Base-by-base conservation (phyloP, 2,888 invertebrate species). In the Amblyjoppa fuscipennis region DNA sequence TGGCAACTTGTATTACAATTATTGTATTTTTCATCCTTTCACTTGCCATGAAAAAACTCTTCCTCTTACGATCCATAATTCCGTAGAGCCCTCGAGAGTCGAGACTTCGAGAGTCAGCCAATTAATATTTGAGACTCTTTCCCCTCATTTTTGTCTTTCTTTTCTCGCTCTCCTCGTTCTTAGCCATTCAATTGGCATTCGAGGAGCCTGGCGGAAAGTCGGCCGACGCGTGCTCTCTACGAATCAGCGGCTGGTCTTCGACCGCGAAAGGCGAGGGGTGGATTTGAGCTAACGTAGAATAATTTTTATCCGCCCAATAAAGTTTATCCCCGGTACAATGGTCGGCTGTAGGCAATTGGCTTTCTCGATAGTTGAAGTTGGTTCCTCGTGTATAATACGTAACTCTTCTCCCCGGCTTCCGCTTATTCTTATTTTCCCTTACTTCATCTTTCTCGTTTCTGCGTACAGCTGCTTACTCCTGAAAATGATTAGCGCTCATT, bases 231-330 rank as follows among this genome's bases (percentile, higher is more conserved):
- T 45, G 56, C 59, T n/a, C 64, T 64, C 45, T 20, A 20, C 49
- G n/a, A 49, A 78, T 69, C 68, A 13, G 59, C 64, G 28, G 2
- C 28, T 64, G 51, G 68, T 56, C 59, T 68, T 28, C 34, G n/a
- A 45, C 41, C 70, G 7, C 34, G 49, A 75, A 53, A 16, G 59
- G 20, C 70, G 11, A 80, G 59, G 59, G 66, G 71, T 66, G 53
- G 64, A 56, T 66, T 75, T 20, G 25, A 61, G 69, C 68, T 61
- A 38, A 41, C 74, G 34, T 74, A 38, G 81, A 86, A 90, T 89
- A 89, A 89, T 90, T 91, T 89, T 88, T 83, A 85, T 85, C 81
- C 88, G 83, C 85, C 79, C 86, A 87, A 89, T 88, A 81, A 87
- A 89, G 87, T 90, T 89, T 87, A 90, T 89, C 83, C 84, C 85